Conservation (phyloP, 2,888 invertebrate genomes). For the Brenthis hecate region DNA sequence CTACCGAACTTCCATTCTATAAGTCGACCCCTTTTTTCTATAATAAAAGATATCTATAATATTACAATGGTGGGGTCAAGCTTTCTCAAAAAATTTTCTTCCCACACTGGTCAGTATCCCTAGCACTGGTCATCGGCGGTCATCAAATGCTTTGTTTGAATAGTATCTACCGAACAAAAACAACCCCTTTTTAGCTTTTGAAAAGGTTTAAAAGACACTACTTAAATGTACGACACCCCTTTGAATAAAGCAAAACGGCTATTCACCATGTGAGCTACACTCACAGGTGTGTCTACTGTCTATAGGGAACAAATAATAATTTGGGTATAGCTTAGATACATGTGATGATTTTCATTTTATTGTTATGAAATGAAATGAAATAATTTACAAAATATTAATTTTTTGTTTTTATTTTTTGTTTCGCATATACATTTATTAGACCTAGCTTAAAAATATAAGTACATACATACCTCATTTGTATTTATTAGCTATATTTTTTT, state of each 20-base stretch:
- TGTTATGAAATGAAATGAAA: too few species aligned
- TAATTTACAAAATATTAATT: too few species aligned
- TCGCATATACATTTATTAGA: too few species aligned
- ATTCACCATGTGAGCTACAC: conserved; percentile 44
- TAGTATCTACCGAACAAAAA: conserved; percentile 63
- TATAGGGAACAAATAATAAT: conserved; percentile 21
- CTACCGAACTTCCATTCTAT: conserved; percentile 55
- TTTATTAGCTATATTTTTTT: too few species aligned
- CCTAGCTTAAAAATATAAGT: too few species aligned
- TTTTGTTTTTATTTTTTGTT: too few species aligned
- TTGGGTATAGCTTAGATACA: neutral
- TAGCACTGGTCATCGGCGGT: conserved; percentile 76
- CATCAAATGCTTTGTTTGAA: conserved; percentile 71
- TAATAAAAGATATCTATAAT: conserved; percentile 62
- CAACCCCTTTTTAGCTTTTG: conserved; percentile 62
- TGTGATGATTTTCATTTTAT: neutral
- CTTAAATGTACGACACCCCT: conserved; percentile 65
- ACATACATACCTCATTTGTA: too few species aligned
- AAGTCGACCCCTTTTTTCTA: conserved; percentile 60
- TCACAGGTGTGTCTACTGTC: conserved; percentile 45
- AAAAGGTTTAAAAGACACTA: conserved; percentile 62
- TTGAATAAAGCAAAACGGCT: conserved; percentile 59
- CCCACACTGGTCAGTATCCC: conserved; percentile 78
- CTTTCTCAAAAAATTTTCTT: conserved; percentile 64
- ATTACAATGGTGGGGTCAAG: conserved; percentile 70